Evolutionary conservation across 2,113 vertebrate species (phyloP).

Genomic region (Galbula dea): DNA sequence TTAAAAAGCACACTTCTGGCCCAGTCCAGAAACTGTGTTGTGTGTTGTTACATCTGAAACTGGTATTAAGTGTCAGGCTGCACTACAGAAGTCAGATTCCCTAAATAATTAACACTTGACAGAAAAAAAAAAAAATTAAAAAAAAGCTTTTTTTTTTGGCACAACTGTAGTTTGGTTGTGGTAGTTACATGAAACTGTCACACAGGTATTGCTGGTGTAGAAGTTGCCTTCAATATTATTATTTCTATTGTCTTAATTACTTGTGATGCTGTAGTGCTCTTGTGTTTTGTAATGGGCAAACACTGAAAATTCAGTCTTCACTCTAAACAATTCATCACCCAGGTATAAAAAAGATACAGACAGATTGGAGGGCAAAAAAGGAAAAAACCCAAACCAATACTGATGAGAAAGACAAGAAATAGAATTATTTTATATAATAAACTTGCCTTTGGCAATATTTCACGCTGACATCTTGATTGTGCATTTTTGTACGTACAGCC

Average conservation of each 20-base stretch:
- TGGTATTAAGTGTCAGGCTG: neutral
- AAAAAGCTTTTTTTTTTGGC: too few species aligned
- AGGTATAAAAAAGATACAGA: neutral
- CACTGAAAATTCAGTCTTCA: neutral
- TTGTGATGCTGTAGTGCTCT: neutral
- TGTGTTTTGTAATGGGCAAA: neutral
- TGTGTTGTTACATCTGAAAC: neutral
- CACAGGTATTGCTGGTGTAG: neutral
- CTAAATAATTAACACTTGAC: conserved; percentile 3
- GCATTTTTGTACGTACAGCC: neutral
- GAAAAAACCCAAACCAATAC: fast-evolving
- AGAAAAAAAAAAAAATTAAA: too few species aligned
- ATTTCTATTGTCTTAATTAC: neutral
- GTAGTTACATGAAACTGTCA: neutral
- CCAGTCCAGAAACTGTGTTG: neutral
- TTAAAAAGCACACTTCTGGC: conserved; percentile 13
- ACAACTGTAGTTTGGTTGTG: neutral
- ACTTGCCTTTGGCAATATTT: neutral
- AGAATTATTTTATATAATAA: neutral
- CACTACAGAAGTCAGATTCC: neutral
- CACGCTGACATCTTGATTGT: neutral
- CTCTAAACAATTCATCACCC: neutral
- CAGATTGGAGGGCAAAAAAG: neutral
- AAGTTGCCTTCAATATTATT: neutral
- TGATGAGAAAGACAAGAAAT: neutral